Conservation (phyloP, 2,888 invertebrate species). For the Cheilosia pagana region DNA sequence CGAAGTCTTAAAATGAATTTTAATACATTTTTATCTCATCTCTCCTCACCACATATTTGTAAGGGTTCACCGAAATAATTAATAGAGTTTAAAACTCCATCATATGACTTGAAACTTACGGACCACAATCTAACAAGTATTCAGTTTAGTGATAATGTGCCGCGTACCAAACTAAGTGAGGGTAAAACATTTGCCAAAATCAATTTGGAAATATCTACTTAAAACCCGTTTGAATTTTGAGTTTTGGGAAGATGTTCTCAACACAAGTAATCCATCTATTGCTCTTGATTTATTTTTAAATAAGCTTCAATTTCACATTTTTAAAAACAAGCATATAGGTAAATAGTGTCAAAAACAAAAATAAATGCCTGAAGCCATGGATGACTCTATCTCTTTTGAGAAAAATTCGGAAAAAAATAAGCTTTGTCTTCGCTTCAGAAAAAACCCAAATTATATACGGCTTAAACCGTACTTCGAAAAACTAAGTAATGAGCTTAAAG, state of each 20-base stretch:
- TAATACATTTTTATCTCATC: too few relatives aligned
- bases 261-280: neutral
- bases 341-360: neutral
- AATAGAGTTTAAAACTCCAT: conserved; percentile 2
- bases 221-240: conserved; percentile 6
- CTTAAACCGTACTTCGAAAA: too few relatives aligned
- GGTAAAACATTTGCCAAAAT: neutral
- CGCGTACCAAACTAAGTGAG: neutral
- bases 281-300: conserved; percentile 8
- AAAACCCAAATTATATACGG: too few relatives aligned
- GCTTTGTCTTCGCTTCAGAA: too few relatives aligned
- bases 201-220: neutral
- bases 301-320: conserved; percentile 11
- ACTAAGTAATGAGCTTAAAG: too few relatives aligned
- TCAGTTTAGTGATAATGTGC: neutral
- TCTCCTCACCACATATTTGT: conserved; percentile 11
- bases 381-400: too few relatives aligned
- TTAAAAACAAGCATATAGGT: neutral
- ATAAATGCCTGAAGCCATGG: conserved; percentile 9
- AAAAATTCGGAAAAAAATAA: too few relatives aligned
- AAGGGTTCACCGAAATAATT: conserved; percentile 6
- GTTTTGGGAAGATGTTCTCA: conserved; percentile 18
- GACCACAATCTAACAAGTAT: conserved; percentile 11
- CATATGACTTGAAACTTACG: conserved; percentile 11
- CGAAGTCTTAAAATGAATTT: too few relatives aligned